phyloP scores from a whole-genome alignment of 2,888 invertebrate species.

The Carcina quercana region DNA sequence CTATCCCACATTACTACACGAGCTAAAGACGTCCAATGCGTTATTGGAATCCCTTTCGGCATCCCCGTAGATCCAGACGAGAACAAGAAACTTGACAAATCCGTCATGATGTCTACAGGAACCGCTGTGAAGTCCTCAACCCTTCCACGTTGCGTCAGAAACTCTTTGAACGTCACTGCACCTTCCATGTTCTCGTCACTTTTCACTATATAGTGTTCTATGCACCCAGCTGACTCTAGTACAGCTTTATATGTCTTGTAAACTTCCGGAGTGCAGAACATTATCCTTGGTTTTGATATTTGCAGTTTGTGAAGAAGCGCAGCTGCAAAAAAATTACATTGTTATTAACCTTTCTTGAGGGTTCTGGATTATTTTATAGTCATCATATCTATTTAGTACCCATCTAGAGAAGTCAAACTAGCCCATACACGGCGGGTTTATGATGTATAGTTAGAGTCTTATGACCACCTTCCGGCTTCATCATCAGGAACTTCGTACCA shows the following conservation, averaged over 20 bases:
- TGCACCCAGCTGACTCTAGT: neutral
- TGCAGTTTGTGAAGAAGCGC: neutral
- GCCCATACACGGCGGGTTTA: too few relatives aligned
- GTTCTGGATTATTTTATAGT: neutral
- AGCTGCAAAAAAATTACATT: too few relatives aligned
- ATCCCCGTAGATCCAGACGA: constrained; percentile 22
- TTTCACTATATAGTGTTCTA: neutral
- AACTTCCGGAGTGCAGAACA: neutral
- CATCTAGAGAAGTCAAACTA: too few relatives aligned
- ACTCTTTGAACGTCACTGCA: neutral
- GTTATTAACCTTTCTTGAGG: too few relatives aligned
- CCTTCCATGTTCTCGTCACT: neutral
- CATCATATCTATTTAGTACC: too few relatives aligned
- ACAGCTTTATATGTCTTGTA: neutral
- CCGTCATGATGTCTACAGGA: neutral
- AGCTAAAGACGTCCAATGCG: too few relatives aligned
- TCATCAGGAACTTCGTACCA: too few relatives aligned
- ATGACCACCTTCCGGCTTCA: too few relatives aligned
- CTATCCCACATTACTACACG: too few relatives aligned
- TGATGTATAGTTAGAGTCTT: too few relatives aligned
- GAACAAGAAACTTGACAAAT: constrained; percentile 9
- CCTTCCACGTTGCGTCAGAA: neutral
- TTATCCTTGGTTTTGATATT: neutral
- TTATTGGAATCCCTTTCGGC: constrained; percentile 19
- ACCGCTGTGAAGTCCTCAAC: neutral